Base-by-base conservation (phyloP, 2,113 vertebrate genomes). In the Donacobius atricapilla region DNA sequence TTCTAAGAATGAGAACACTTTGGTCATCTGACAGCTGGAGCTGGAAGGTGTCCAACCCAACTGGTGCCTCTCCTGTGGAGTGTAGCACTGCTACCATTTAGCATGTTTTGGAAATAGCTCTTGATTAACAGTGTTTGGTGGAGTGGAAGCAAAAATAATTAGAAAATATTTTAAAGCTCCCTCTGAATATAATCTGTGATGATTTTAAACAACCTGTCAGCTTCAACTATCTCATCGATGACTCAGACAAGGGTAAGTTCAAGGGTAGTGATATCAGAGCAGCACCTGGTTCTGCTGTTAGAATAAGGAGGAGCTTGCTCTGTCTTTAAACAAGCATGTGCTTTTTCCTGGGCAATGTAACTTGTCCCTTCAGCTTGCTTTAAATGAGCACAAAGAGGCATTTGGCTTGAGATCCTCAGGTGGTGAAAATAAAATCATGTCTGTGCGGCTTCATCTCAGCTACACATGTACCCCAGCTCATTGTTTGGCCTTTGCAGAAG, bases 141-240 rank as follows among this genome's bases (percentile, higher is more conserved):
- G 84, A 93, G 83, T 96, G 96, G 96, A 97, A 97, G 89, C 78
- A 91, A 96, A 96, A 96, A 85, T 95, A 97, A 97, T 97, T 97
- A 94, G 93, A 91, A 95, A 93, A 93, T 94, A 90, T 85, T 97
- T 96, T 94, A 96, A 89, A 95, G 82, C 77, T 94, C 66, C 33
- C 54, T 91, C 47, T 73, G 83, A 93, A 86, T 87, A 73, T 93
- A 93, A 66, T 86, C 82, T 54, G 65, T 39, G 37, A 39, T 93
- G 93, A 86, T 76, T 96, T 95, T 89, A 90, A 96, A 44, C 71
- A 93, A 65, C 85, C 70, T 97, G 94, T 92, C 95, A 94, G 70
- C 87, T 90, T 93, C 73, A 70, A 13, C 90, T 48, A 7, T 53
- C 58, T 79, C 63, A 17, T 37, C 88, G 84, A 75, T 95, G 93